Conservation (phyloP, 2,888 invertebrate species). For the Noctua fimbriata region DNA sequence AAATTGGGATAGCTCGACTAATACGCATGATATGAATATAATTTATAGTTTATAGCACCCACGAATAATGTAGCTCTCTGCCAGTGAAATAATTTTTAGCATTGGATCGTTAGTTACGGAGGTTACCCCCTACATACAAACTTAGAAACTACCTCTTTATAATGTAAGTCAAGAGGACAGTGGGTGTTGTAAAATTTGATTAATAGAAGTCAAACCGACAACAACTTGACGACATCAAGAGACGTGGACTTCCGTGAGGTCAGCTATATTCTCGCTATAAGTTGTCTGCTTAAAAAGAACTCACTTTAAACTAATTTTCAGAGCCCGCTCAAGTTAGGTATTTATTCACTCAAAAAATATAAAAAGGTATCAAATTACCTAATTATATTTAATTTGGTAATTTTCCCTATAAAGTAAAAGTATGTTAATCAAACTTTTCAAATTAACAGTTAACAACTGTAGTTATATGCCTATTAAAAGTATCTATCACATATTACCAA, state of each 20-base stretch:
- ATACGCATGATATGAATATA: too few species aligned
- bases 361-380: background rate
- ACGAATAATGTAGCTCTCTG: too few species aligned
- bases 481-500: conserved; percentile 2
- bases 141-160: too few species aligned
- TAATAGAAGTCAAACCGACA: background rate
- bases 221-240: background rate
- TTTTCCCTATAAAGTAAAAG: background rate
- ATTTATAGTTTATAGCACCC: too few species aligned
- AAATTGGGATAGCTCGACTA: too few species aligned
- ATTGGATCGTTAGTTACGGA: too few species aligned
- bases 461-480: conserved; percentile 31
- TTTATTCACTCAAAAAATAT: too few species aligned
- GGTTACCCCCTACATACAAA: too few species aligned
- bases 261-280: background rate
- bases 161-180: too few species aligned
- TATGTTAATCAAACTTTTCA: background rate
- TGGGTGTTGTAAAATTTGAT: background rate
- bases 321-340: background rate
- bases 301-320: background rate
- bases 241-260: background rate
- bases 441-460: conserved; percentile 13
- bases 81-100: too few species aligned
- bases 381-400: background rate
- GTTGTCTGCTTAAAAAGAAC: background rate